Evolutionary conservation across 2,888 invertebrate genomes (phyloP).

Genomic region (Germaria angustata): DNA sequence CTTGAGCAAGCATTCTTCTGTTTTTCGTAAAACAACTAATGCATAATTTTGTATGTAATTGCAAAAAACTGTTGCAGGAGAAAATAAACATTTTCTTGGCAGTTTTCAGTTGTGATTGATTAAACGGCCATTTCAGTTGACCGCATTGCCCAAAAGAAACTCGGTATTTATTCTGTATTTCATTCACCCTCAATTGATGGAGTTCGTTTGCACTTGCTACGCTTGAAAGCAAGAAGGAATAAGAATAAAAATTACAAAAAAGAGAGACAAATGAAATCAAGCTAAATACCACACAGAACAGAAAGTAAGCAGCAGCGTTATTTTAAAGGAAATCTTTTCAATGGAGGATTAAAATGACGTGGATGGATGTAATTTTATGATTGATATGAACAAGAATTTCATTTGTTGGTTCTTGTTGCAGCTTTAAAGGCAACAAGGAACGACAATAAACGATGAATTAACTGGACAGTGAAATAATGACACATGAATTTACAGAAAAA

Average conservation of each 20-base stretch:
- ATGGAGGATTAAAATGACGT: conserved; percentile 61
- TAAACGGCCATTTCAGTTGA: conserved; percentile 62
- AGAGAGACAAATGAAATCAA: not conserved
- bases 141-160: conserved; percentile 59
- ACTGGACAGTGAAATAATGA: conserved; percentile 50
- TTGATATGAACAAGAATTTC: conserved; percentile 58
- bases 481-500: conserved; percentile 3
- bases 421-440: conserved; percentile 20
- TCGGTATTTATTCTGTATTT: not conserved
- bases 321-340: conserved; percentile 56
- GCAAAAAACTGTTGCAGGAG: conserved; percentile 18
- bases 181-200: conserved; percentile 23
- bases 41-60: not conserved
- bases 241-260: not conserved
- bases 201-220: conserved; percentile 13
- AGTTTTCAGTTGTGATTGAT: conserved; percentile 63
- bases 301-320: conserved; percentile 14
- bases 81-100: conserved; percentile 50
- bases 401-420: conserved; percentile 32
- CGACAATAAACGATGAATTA: conserved; percentile 35
- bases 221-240: not conserved
- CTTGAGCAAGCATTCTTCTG: no score
- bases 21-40: not conserved
- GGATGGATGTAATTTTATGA: conserved; percentile 64
- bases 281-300: not conserved